Conservation (phyloP, 1,140 invertebrate species). For the Leptinotarsa lineolata region DNA sequence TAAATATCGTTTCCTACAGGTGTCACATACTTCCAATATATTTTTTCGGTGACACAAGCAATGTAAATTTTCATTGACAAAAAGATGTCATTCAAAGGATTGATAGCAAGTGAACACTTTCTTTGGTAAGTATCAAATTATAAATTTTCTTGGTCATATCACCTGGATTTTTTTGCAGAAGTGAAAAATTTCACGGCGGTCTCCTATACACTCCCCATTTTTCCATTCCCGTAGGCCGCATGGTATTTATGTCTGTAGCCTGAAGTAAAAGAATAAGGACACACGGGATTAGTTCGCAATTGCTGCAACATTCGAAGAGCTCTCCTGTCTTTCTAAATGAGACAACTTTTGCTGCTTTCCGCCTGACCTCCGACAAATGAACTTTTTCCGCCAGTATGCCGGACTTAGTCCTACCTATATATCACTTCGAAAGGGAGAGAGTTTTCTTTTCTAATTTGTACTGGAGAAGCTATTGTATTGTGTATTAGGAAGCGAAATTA, state of each 20-base stretch:
- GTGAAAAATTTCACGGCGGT: background rate
- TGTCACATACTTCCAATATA: no score
- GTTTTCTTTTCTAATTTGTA: constrained; percentile 35
- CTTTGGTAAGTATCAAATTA: no score
- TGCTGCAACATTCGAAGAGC: constrained; percentile 47
- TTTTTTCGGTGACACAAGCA: no score
- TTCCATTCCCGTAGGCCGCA: constrained; percentile 36
- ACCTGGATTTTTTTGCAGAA: no score
- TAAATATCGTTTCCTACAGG: no score
- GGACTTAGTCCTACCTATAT: constrained; percentile 50
- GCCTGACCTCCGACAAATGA: constrained; percentile 53
- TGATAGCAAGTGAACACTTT: no score
- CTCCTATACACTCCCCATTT: constrained; percentile 16
- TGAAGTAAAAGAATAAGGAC: constrained; percentile 51
- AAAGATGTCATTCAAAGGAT: no score
- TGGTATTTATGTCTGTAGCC: constrained; percentile 49
- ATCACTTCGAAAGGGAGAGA: constrained; percentile 46
- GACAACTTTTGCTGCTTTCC: constrained; percentile 52
- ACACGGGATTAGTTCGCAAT: constrained; percentile 52
- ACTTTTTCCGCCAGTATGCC: constrained; percentile 51
- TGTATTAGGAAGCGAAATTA: no score
- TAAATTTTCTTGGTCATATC: no score
- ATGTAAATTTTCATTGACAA: no score
- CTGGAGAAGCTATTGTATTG: background rate
- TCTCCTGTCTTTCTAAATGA: constrained; percentile 53